Conservation (phyloP, 1,140 invertebrate species). For the Aradophagus sp. region DNA sequence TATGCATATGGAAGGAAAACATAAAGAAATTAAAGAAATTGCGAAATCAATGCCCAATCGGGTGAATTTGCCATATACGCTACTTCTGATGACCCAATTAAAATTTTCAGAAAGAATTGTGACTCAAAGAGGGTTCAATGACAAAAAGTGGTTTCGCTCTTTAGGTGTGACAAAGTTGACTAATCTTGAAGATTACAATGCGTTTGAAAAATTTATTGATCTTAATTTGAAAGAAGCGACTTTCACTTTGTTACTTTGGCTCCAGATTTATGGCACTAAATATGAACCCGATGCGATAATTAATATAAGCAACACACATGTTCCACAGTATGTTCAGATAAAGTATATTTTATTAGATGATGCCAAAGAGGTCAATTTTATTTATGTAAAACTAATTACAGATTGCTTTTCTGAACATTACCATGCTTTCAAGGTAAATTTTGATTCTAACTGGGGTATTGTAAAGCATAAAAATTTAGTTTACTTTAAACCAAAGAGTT, state of each 20-base stretch:
- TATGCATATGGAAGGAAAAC: constrained; percentile 1
- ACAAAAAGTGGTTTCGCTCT: neutral
- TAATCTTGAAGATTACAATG: neutral
- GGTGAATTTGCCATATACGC: neutral
- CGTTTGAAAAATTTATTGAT: constrained; percentile 1
- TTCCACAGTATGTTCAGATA: too few species aligned
- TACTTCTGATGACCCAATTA: constrained; percentile 5
- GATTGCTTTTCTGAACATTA: too few species aligned
- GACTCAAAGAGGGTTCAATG: neutral
- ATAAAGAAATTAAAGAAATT: constrained; percentile 3
- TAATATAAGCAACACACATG: too few species aligned
- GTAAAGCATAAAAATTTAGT: too few species aligned
- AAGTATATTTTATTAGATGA: too few species aligned
- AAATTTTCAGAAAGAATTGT: constrained; percentile 5
- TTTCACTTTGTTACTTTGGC: neutral
- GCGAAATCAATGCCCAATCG: neutral
- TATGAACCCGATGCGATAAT: neutral
- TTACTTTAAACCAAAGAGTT: too few species aligned
- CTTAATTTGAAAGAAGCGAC: neutral
- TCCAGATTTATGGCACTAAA: neutral
- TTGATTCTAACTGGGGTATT: too few species aligned
- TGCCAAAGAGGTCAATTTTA: too few species aligned
- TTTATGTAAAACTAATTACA: too few species aligned
- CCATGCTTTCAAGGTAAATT: too few species aligned
- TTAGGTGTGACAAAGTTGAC: neutral